phyloP scores from a whole-genome alignment of 2,113 vertebrate genomes.

The Poicephalus meyeri region DNA sequence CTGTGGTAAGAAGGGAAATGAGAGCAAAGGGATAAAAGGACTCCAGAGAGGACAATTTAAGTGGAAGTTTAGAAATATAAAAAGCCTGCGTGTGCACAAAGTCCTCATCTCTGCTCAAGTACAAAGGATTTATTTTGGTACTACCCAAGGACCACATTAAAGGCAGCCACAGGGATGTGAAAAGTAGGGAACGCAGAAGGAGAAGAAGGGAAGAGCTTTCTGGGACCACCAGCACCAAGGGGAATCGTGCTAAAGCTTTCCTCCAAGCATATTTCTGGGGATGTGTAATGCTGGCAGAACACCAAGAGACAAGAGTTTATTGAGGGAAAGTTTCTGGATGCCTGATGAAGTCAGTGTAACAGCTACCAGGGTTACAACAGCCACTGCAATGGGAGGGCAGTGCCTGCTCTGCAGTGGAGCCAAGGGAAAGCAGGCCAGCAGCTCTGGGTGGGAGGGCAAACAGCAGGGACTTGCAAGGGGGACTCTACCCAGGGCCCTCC shows the following conservation, averaged over 20 bases:
- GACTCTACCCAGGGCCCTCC: not conserved
- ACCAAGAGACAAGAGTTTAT: constrained; percentile 12
- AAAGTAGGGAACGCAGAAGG: not conserved
- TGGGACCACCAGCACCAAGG: constrained; percentile 8
- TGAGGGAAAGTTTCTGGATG: constrained; percentile 17
- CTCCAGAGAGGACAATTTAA: not conserved
- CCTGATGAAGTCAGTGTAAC: not conserved
- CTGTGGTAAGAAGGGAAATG: not conserved
- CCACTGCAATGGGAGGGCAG: not conserved
- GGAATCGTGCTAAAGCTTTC: not conserved
- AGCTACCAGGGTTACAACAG: not conserved
- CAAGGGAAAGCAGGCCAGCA: not conserved
- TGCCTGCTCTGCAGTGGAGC: not conserved
- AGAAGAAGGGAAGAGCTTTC: not conserved
- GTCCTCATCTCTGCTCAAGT: not conserved
- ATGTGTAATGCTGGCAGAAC: constrained; percentile 2
- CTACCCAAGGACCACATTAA: not conserved
- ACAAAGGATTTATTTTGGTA: constrained; percentile 45
- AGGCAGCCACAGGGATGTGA: not conserved
- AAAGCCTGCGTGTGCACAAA: rapidly evolving
- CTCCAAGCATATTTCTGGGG: constrained; percentile 50
- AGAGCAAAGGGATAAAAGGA: not conserved
- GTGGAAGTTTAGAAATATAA: not conserved
- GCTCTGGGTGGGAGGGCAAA: not conserved
- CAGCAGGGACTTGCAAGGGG: not conserved